Evolutionary conservation across 2,888 invertebrate genomes (phyloP).

Genomic region (Eustalomyia histrio): DNA sequence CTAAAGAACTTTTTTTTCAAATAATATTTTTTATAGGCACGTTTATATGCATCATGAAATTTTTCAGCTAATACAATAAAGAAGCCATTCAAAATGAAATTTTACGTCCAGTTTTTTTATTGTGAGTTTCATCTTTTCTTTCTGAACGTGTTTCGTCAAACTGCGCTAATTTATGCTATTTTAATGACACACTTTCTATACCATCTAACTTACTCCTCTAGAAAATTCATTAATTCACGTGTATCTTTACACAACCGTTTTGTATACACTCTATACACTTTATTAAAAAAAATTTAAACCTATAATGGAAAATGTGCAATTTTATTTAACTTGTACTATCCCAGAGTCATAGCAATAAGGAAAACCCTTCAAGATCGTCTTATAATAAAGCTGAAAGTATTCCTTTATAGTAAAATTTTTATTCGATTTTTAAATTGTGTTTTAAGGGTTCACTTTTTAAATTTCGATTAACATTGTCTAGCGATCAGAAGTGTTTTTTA

Average conservation of each 20-base stretch:
- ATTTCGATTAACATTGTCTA: too few relatives aligned
- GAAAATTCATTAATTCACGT: constrained; percentile 5
- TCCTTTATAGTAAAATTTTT: too few relatives aligned
- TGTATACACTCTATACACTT: not conserved
- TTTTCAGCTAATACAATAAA: constrained; percentile 30
- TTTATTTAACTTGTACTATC: too few relatives aligned
- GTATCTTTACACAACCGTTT: constrained; percentile 1
- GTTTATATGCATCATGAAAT: constrained; percentile 22
- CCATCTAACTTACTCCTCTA: constrained; percentile 35
- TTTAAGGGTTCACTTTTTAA: too few relatives aligned
- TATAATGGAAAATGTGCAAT: too few relatives aligned
- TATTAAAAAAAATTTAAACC: constrained; percentile 9
- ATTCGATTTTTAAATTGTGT: too few relatives aligned
- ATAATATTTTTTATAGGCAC: constrained; percentile 17
- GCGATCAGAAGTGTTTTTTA: too few relatives aligned
- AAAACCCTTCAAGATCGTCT: too few relatives aligned
- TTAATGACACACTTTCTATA: constrained; percentile 43
- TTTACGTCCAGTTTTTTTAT: constrained; percentile 16
- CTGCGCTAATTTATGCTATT: constrained; percentile 44
- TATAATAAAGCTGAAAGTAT: too few relatives aligned
- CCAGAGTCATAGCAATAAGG: too few relatives aligned
- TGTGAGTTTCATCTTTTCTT: not conserved
- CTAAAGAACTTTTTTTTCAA: not conserved
- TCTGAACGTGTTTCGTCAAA: constrained; percentile 37
- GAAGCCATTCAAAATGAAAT: constrained; percentile 36